Conservation (phyloP, 2,797 vertebrate genomes). For the Mareca penelope region DNA sequence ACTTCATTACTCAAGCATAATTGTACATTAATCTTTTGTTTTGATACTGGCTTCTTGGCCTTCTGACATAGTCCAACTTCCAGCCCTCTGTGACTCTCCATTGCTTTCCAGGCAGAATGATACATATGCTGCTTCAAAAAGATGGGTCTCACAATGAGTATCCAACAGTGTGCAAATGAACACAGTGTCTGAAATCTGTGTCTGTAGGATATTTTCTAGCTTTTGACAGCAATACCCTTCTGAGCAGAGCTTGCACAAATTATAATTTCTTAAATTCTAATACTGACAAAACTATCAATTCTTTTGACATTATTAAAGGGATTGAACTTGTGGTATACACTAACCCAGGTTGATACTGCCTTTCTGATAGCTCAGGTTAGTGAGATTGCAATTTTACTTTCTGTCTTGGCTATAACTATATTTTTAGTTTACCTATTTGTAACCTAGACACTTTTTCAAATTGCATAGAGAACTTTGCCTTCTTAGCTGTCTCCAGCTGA, state of each 20-base stretch:
- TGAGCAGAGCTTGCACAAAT: neutral
- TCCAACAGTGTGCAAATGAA: neutral
- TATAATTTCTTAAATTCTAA: neutral
- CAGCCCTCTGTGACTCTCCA: neutral
- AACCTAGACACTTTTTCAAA: neutral
- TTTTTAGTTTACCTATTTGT: neutral
- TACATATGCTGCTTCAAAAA: neutral
- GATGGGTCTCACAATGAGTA: neutral
- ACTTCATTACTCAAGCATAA: neutral
- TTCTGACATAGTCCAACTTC: neutral
- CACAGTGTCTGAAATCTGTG: neutral
- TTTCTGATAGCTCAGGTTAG: neutral
- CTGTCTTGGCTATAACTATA: neutral
- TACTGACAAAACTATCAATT: neutral
- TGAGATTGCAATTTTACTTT: neutral
- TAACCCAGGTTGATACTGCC: neutral
- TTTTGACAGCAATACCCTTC: neutral
- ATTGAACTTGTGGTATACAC: neutral
- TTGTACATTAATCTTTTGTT: neutral
- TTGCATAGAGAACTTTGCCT: neutral
- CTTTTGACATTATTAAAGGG: neutral
- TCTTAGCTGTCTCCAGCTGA: neutral
- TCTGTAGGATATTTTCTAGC: neutral
- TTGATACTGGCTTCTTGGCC: neutral
- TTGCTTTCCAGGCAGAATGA: constrained; percentile 14